phyloP scores from a whole-genome alignment of 2,888 invertebrate species.

The Tethea ocularis region DNA sequence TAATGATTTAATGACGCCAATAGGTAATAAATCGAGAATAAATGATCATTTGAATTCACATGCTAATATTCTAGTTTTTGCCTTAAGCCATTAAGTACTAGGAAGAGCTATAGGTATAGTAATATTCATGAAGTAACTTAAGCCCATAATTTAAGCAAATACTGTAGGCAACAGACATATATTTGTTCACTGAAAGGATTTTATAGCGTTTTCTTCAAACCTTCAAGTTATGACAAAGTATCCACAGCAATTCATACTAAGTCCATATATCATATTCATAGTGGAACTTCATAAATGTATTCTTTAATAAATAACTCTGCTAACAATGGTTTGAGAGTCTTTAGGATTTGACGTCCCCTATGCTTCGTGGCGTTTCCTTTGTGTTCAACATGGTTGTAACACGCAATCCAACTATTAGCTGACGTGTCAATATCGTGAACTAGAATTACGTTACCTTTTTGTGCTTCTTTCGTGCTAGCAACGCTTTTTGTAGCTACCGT shows the following conservation, averaged over 20 bases:
- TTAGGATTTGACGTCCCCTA: conserved; percentile 43
- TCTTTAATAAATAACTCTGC: conserved; percentile 7
- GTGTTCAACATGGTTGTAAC: conserved; percentile 37
- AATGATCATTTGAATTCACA: background rate
- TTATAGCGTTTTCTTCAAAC: background rate
- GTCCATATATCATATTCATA: conserved; percentile 5
- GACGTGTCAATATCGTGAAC: conserved; percentile 61
- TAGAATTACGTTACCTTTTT: conserved; percentile 19
- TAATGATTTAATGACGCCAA: background rate
- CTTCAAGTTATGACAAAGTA: background rate
- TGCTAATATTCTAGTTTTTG: background rate
- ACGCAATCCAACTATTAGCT: conserved; percentile 68
- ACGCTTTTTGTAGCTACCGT: background rate
- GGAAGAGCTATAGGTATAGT: background rate
- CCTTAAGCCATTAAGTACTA: background rate
- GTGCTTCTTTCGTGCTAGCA: conserved; percentile 2
- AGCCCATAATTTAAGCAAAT: background rate
- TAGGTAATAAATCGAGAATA: background rate
- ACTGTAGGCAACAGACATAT: conserved; percentile 1
- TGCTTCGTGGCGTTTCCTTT: conserved; percentile 54
- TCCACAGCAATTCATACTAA: conserved; percentile 3
- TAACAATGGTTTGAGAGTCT: conserved; percentile 5
- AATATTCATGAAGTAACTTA: background rate
- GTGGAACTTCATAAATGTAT: conserved; percentile 6
- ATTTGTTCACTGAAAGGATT: background rate